Base-by-base conservation (phyloP, 2,888 invertebrate genomes). In the Gari tellinella region DNA sequence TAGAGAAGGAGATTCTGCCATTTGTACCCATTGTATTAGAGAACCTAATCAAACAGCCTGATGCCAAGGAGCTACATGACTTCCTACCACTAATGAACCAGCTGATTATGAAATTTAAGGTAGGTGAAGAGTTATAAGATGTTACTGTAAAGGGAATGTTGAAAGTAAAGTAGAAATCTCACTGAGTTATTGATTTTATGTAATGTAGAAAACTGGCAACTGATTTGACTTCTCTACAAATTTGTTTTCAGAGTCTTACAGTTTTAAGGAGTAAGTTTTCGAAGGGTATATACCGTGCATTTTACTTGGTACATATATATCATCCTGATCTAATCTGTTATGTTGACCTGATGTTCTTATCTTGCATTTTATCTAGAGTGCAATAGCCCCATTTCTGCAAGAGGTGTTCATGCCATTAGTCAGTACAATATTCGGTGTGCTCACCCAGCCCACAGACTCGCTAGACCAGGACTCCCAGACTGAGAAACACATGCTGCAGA, bases 51-150 rank as follows among this genome's bases (percentile, higher is more conserved):
- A 92, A 92, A 68, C 83, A 89, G 49, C 88, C 90, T 0, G 88
- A 90, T 67, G 91, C 92, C 65, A 88, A 88, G 80, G 92, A 90
- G 70, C 85, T 92, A 21, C 91, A 92, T 69, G 94, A 94, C 83
- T 93, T 94, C 82, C 92, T 94, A 49, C 94, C 94, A 1, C 91
- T 94, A 38, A 92, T 94, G 79, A 94, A 94, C 85, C 94, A 94
- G 86, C 91, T 94, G 48, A 93, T 94, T 58, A 91, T 92, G 68
- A 94, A 94, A 86, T 94, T 93, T 84, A 94, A 94, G 92, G 91
- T 89, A 61, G 56, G n/a, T n/a, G n/a, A n/a, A n/a, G n/a, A n/a
- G n/a, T n/a, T n/a, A n/a, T n/a, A n/a, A n/a, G n/a, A n/a, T n/a
- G n/a, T n/a, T n/a, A n/a, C n/a, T n/a, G n/a, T n/a, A n/a, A n/a